Conservation (phyloP, 2,888 invertebrate genomes). For the Parascotia fuliginaria region DNA sequence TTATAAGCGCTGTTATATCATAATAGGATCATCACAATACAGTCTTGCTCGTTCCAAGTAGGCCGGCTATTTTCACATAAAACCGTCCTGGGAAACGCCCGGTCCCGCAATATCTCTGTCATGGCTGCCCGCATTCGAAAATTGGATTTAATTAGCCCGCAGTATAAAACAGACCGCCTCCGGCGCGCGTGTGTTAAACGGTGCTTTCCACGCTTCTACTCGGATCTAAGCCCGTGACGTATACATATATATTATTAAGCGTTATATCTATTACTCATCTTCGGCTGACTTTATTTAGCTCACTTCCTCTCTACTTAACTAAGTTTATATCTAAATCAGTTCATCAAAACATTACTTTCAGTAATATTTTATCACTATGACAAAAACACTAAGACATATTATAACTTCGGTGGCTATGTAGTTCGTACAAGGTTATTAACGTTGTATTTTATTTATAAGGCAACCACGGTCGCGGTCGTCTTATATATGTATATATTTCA, state of each 20-base stretch:
- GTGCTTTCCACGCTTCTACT: constrained; percentile 39
- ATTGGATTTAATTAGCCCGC: constrained; percentile 72
- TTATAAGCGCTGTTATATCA: constrained; percentile 22
- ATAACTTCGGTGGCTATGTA: too few species aligned
- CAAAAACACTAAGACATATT: too few species aligned
- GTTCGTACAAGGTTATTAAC: too few species aligned
- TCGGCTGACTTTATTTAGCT: constrained; percentile 22
- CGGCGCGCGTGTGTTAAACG: constrained; percentile 43
- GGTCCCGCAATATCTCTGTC: constrained; percentile 58
- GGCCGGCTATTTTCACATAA: constrained; percentile 34
- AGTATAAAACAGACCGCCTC: constrained; percentile 53
- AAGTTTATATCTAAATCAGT: neutral
- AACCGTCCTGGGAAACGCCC: constrained; percentile 33
- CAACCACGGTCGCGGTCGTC: neutral
- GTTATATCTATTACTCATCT: constrained; percentile 24
- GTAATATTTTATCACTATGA: too few species aligned
- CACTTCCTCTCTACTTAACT: neutral
- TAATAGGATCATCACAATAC: constrained; percentile 26
- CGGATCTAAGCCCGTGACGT: constrained; percentile 32
- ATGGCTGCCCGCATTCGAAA: constrained; percentile 67
- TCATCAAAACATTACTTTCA: neutral
- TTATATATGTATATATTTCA: neutral
- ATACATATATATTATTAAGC: constrained; percentile 22
- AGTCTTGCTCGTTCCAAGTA: constrained; percentile 15
- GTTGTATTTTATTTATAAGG: constrained; percentile 2